A percentile compares a stretch with the other conserved stretches of the same genome.
Conservation (phyloP, 2,888 invertebrate genomes). For the Lacanobia wlatinum region DNA sequence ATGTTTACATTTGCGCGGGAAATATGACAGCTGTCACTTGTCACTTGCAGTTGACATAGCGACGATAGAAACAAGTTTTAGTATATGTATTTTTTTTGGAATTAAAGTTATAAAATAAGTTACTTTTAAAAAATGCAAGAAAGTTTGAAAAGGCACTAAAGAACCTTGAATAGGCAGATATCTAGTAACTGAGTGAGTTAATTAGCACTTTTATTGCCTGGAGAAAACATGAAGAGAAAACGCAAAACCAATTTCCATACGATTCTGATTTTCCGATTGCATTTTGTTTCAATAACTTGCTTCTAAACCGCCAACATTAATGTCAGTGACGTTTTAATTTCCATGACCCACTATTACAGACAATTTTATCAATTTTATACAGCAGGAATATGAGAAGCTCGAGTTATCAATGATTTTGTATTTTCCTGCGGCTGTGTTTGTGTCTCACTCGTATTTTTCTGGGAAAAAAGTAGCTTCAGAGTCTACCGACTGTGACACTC, state of each 20-base stretch:
- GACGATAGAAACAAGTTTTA: slow-evolving; percentile 48
- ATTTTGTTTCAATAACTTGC: slow-evolving; percentile 19
- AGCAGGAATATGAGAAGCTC: no score
- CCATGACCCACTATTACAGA: not conserved
- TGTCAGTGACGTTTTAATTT: not conserved
- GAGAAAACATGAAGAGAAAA: slow-evolving; percentile 29
- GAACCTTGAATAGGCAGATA: no score
- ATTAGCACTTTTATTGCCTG: slow-evolving; percentile 16
- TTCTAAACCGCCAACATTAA: not conserved
- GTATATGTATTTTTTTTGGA: not conserved
- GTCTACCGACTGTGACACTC: no score
- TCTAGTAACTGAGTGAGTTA: not conserved
- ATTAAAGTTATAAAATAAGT: not conserved
- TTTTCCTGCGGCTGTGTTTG: no score
- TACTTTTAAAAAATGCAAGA: not conserved
- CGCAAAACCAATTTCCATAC: not conserved
- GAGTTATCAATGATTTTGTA: no score
- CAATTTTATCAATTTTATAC: not conserved
- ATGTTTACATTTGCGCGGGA: slow-evolving; percentile 75
- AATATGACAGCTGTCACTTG: slow-evolving; percentile 83
- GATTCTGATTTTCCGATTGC: not conserved
- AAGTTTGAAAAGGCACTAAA: no score
- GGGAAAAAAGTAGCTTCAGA: no score
- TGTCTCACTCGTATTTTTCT: no score
- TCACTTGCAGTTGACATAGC: slow-evolving; percentile 71